These are phyloP conservation scores for Pteropus alecto DNA, from an alignment of 2,113 vertebrate genomes.

Conservation along the genomic window DNA sequence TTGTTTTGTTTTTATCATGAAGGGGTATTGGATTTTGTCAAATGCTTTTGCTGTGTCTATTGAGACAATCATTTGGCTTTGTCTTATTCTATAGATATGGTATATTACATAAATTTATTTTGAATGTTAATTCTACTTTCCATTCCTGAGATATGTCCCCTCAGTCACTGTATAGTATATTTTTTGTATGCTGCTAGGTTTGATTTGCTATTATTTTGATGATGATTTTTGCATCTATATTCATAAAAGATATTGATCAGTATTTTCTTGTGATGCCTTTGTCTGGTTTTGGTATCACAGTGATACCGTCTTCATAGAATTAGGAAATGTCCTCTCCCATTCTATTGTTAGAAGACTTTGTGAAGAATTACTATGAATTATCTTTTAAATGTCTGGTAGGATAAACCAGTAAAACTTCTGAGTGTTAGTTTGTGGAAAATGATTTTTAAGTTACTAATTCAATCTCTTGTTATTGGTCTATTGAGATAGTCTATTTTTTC, in stretches of 20 bases:
- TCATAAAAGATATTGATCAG: not conserved
- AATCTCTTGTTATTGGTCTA: not conserved
- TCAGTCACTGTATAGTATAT: not conserved
- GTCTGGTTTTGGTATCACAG: not conserved
- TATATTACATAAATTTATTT: not conserved
- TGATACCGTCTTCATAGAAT: not conserved
- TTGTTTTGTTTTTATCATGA: not conserved
- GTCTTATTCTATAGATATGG: not conserved
- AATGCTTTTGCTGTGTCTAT: not conserved
- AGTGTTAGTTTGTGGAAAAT: not conserved
- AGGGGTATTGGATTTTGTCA: not conserved
- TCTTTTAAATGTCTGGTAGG: not conserved
- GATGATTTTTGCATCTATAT: not conserved
- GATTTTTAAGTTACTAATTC: not conserved
- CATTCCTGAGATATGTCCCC: not conserved
- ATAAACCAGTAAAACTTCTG: not conserved
- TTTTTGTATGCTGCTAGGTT: not conserved
- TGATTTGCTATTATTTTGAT: not conserved
- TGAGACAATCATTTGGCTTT: not conserved
- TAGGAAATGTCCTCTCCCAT: not conserved
- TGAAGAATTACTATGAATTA: not conserved
- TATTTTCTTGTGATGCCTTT: not conserved
- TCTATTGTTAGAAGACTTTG: not conserved
- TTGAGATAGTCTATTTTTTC: not conserved
- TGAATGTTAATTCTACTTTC: not conserved